Evolutionary conservation across 2,888 invertebrate genomes (phyloP), one percentile per base, ranked within the genome.

Genomic region (Xylocampa areola): DNA sequence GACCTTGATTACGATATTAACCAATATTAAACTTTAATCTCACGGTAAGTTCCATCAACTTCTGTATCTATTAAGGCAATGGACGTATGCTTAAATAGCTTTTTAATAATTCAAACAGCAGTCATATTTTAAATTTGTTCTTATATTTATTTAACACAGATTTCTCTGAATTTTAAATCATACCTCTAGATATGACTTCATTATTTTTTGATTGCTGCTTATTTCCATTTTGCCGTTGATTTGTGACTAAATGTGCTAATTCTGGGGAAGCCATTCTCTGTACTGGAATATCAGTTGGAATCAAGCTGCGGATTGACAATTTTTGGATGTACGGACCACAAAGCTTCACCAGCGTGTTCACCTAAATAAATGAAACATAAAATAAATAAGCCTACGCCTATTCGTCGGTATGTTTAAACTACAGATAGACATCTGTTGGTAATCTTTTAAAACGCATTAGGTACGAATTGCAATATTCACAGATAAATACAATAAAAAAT

Each of bases 281-380:
- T 10, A 88, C 78, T 33, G 91, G 90, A 67, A 93, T 86, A 66
- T 94, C 94, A 13, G 87, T 77, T 1, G 94, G 94, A 44, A 92
- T 73, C 49, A 94, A 80, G 70, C 92, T 94, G 72, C 87, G 80
- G 30, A 94, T 89, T 1, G 83, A 83, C 39, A 94, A 68, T 16
- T 85, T 82, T 73, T 91, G 85, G 48, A 94, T 90, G 59, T 88
- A 94, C 2, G 92, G 91, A 0, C 92, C 89, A 73, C 94, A 94
- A 19, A 94, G 79, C 53, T 91, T 89, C 1, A 94, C 94, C 47
- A 94, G 77, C 6, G 73, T 82, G 17, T 87, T 93, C 16, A 66
- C 44, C 51, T 68, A 39, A 19, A 44, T 21, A 41, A 51, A 11
- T 53, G 16, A 52, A 16, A 41, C 17, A 19, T 13, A 29, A 8